Percentiles rank a stretch among this genome's conserved stretches.
Evolutionary conservation across 2,797 vertebrate species (phyloP).

Genomic region (Anniella stebbinsi): DNA sequence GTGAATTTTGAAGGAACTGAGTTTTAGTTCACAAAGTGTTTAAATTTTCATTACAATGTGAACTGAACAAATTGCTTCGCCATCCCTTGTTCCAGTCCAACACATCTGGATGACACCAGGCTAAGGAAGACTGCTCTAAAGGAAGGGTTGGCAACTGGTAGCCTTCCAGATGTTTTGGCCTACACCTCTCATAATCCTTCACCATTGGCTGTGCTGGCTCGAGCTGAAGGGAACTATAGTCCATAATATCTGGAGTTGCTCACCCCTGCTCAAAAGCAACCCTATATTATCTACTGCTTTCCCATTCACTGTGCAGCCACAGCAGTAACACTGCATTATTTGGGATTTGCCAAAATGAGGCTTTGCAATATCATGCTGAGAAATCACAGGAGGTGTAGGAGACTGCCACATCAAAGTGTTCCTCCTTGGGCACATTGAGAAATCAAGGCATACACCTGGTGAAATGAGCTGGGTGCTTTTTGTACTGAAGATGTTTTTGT

Average conservation of each 20-base stretch:
- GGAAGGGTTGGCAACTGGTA: background rate
- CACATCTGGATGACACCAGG: too few species aligned
- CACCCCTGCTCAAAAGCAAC: background rate
- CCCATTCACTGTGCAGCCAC: background rate
- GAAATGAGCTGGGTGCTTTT: conserved; percentile 33
- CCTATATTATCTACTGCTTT: background rate
- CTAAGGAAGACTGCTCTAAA: background rate
- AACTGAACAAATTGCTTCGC: too few species aligned
- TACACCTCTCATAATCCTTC: background rate
- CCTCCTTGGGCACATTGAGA: background rate
- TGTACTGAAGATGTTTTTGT: conserved; percentile 34
- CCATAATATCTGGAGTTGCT: background rate
- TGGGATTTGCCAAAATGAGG: background rate
- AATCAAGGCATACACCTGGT: conserved; percentile 2
- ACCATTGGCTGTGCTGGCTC: background rate
- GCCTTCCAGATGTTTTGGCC: background rate
- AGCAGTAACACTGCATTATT: too few species aligned
- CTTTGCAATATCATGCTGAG: background rate
- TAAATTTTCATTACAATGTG: too few species aligned
- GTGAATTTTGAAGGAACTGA: too few species aligned
- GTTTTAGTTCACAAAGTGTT: too few species aligned
- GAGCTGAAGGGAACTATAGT: background rate
- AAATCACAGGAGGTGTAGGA: background rate
- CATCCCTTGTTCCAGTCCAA: too few species aligned
- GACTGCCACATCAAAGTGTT: background rate